Percentiles rank a stretch among this genome's conserved stretches.
These are phyloP conservation scores for Pheosia gnoma DNA, from an alignment of 2,888 invertebrate species.

Conservation along the genomic window DNA sequence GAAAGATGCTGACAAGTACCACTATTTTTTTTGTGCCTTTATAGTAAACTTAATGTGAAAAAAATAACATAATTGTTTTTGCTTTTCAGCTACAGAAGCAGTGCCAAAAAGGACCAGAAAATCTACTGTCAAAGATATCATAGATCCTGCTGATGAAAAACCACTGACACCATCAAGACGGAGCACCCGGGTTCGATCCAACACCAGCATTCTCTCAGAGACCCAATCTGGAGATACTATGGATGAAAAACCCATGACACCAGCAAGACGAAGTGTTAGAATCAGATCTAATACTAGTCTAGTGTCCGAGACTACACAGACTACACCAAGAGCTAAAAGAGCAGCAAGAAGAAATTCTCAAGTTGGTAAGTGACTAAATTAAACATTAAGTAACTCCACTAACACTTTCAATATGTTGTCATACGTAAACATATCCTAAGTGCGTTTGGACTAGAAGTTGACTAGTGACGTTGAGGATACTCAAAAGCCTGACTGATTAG, in stretches of 20 bases:
- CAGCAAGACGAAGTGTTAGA: slow-evolving; percentile 63
- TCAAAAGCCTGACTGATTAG: too few relatives aligned
- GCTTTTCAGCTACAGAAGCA: slow-evolving; percentile 45
- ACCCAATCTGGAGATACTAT: slow-evolving; percentile 41
- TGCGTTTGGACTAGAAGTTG: too few relatives aligned
- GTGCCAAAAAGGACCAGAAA: slow-evolving; percentile 54
- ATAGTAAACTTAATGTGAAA: too few relatives aligned
- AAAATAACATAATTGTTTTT: background rate
- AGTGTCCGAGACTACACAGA: slow-evolving; percentile 55
- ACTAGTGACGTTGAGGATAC: too few relatives aligned
- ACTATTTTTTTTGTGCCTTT: too few relatives aligned
- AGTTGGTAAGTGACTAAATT: slow-evolving; percentile 56
- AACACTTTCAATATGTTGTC: too few relatives aligned
- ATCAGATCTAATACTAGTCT: slow-evolving; percentile 50
- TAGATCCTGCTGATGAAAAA: slow-evolving; percentile 53
- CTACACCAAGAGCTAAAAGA: slow-evolving; percentile 69
- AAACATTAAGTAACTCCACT: too few relatives aligned
- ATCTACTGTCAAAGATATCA: slow-evolving; percentile 51
- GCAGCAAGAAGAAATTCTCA: slow-evolving; percentile 67
- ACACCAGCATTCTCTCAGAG: slow-evolving; percentile 63
- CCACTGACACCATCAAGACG: slow-evolving; percentile 18
- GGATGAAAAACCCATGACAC: slow-evolving; percentile 53
- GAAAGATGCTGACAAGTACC: too few relatives aligned
- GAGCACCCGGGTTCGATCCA: slow-evolving; percentile 63
- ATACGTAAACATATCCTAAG: too few relatives aligned